Evolutionary conservation across 2,113 vertebrate genomes (phyloP).

Genomic region (Cyprinodon tularosa): DNA sequence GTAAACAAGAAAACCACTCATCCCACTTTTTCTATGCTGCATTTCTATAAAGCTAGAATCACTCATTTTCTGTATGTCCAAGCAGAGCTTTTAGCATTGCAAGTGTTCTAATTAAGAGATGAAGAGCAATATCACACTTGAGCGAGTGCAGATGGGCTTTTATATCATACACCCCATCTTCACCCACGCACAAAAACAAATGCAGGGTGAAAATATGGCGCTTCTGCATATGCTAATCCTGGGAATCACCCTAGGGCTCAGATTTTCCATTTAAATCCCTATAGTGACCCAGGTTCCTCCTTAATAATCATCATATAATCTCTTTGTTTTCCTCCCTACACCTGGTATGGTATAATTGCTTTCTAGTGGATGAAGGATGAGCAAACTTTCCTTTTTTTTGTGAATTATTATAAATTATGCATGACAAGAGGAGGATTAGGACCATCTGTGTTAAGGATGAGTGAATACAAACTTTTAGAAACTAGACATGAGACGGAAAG

Average conservation of each 20-base stretch:
- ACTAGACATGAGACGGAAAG: slow-evolving; percentile 14
- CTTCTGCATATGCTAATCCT: slow-evolving; percentile 34
- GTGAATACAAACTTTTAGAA: slow-evolving; percentile 23
- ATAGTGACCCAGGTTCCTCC: slow-evolving; percentile 21
- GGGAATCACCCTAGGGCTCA: slow-evolving; percentile 27
- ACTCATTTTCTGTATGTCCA: slow-evolving; percentile 24
- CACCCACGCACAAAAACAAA: slow-evolving; percentile 41
- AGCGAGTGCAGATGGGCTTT: slow-evolving; percentile 68
- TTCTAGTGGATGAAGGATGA: slow-evolving; percentile 1
- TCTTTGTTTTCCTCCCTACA: background rate
- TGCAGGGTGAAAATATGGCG: slow-evolving; percentile 15
- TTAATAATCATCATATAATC: slow-evolving; percentile 31
- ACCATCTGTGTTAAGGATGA: background rate
- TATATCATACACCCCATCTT: slow-evolving; percentile 41
- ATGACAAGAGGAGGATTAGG: slow-evolving; percentile 12
- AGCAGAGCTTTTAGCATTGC: slow-evolving; percentile 32
- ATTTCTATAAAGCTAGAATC: background rate
- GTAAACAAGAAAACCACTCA: background rate
- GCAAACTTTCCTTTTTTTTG: background rate
- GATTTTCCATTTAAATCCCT: slow-evolving; percentile 27
- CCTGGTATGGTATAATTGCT: background rate
- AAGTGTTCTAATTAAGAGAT: slow-evolving; percentile 72
- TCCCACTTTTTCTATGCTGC: background rate
- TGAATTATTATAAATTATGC: slow-evolving; percentile 23
- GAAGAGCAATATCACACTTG: slow-evolving; percentile 72